Percentiles rank a stretch among this genome's conserved stretches.
Evolutionary conservation across 2,888 invertebrate species (phyloP).

Genomic region (Metalampra italica): DNA sequence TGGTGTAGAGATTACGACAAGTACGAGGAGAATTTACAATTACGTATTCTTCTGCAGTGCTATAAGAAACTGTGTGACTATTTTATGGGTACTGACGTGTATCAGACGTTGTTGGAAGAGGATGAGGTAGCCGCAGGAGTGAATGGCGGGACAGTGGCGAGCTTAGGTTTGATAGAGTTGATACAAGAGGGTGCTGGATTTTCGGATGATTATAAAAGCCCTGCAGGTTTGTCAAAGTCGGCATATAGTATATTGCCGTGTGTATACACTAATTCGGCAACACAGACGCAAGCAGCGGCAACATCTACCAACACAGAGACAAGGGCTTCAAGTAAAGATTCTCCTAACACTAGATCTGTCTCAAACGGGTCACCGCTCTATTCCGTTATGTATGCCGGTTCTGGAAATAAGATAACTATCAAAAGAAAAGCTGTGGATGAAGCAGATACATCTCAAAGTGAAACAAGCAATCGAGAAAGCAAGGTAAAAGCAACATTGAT

Average conservation of each 20-base stretch:
- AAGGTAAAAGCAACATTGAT: conserved; percentile 49
- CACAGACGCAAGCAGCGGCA: conserved; percentile 59
- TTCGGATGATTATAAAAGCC: conserved; percentile 85
- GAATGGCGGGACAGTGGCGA: conserved; percentile 71
- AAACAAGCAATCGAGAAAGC: conserved; percentile 54
- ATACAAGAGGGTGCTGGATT: conserved; percentile 90
- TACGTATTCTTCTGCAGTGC: conserved; percentile 90
- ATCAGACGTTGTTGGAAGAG: conserved; percentile 78
- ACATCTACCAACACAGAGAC: conserved; percentile 50
- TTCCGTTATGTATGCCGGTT: conserved; percentile 88
- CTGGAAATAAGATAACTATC: conserved; percentile 90
- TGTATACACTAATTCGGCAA: conserved; percentile 82
- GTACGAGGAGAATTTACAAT: conserved; percentile 89
- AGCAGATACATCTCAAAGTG: conserved; percentile 61
- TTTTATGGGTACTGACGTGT: conserved; percentile 85
- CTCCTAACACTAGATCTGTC: conserved; percentile 57
- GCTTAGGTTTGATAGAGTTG: conserved; percentile 83
- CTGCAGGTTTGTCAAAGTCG: conserved; percentile 84
- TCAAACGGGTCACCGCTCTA: conserved; percentile 76
- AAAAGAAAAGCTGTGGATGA: conserved; percentile 85
- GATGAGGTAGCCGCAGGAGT: conserved; percentile 72
- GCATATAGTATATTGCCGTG: conserved; percentile 86
- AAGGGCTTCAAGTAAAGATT: conserved; percentile 51
- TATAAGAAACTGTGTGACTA: conserved; percentile 93
- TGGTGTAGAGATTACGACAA: conserved; percentile 91